These are phyloP conservation scores for Anolis carolinensis DNA, from an alignment of 2,113 vertebrate genomes.

Conservation along the genomic window DNA sequence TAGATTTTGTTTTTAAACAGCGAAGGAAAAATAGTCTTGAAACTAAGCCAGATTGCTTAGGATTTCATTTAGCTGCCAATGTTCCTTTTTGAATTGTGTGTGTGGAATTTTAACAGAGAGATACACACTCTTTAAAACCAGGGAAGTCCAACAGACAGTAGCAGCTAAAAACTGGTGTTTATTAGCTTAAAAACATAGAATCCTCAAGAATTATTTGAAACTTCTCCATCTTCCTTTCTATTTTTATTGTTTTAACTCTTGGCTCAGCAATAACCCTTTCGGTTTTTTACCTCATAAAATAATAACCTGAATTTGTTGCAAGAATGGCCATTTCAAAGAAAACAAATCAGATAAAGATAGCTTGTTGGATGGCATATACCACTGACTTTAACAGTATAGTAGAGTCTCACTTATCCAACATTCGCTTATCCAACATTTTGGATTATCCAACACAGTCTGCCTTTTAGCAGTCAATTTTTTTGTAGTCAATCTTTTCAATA, in stretches of 20 bases:
- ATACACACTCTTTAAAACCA: not conserved
- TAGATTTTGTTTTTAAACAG: conserved; percentile 46
- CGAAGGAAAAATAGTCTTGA: conserved; percentile 25
- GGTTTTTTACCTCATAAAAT: not conserved
- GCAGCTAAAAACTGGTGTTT: not conserved
- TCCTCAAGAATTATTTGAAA: not conserved
- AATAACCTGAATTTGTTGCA: not conserved
- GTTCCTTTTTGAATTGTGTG: conserved; percentile 25
- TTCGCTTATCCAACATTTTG: no score
- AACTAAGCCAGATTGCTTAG: conserved; percentile 31
- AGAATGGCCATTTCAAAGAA: not conserved
- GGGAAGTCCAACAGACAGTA: not conserved
- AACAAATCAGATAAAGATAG: no score
- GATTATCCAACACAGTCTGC: no score
- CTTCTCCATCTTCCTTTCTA: not conserved
- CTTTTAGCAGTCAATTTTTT: no score
- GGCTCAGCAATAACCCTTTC: not conserved
- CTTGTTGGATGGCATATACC: not conserved
- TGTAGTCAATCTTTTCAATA: no score
- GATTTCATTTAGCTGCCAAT: conserved; percentile 34
- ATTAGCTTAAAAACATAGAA: not conserved
- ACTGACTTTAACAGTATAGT: not conserved
- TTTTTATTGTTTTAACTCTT: not conserved
- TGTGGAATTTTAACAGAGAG: conserved; percentile 22
- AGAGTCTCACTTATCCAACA: no score